Evolutionary conservation across 1,140 invertebrate species (phyloP), one percentile per base, ranked within the genome.

Genomic region (Caenorhabditis brenneri): DNA sequence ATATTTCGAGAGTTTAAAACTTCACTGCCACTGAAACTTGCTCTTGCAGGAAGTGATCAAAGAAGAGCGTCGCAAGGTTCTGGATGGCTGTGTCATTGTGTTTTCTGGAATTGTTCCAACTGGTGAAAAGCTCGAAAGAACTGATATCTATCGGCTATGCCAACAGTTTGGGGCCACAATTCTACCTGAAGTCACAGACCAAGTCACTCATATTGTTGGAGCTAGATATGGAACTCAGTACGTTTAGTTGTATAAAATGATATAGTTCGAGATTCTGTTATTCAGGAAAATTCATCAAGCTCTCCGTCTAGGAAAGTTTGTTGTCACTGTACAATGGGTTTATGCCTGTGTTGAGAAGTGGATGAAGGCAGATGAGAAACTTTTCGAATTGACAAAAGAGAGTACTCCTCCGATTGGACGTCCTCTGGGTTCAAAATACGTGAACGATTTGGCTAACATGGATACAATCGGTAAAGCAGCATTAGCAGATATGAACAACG

Each of bases 201-300:
- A 86, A n/a, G 81, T 80, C 4, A 86, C 83, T 6, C 79, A 85
- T 55, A 84, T 86, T 22, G 80, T 86, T 51, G 85, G 74, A 24
- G 85, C 85, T 7, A 33, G 83, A 51, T 86, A 79, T 42, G 85
- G 85, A 29, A 86, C 85, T 19, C 42, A 69, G 85, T 86, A 12
- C 74, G 85, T 85, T 4, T 60, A 36, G 1, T 79, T 29, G 53
- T 27, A 27, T 27, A 55, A 27, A 22, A 1, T 31, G 10, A 42
- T 49, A 16, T 79, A 51, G 6, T 27, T 46, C n/a, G n/a, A n/a
- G n/a, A n/a, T 48, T 6, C 24, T 46, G 27, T n/a, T 16, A 79
- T 86, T 80, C 79, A 86, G 85, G 22, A 86, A 86, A 53, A 42
- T 86, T 4, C 55, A 85, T 55, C 58, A 46, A 46, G 85, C 85